Conservation (phyloP, 2,797 vertebrate species). For the Cheirogaleus major region DNA sequence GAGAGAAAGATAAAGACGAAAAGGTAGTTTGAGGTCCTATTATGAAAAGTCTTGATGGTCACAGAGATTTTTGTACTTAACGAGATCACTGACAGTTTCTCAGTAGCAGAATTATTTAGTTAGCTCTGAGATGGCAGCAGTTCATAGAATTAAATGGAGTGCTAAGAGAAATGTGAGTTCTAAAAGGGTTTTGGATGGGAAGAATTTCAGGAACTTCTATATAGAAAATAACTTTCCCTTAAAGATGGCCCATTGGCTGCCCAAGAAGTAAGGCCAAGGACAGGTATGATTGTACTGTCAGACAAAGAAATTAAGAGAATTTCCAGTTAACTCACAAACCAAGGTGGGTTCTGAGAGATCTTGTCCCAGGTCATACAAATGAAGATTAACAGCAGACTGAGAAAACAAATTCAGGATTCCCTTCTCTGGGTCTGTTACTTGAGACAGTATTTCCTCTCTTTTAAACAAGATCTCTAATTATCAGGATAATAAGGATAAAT, state of each 20-base stretch:
- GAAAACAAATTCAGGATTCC: conserved; percentile 57
- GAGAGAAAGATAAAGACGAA: not conserved
- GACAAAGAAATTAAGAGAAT: not conserved
- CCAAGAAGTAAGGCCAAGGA: not conserved
- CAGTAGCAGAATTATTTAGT: not conserved
- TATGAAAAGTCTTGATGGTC: not conserved
- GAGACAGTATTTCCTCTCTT: conserved; percentile 56
- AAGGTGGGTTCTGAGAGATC: not conserved
- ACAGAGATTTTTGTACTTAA: not conserved
- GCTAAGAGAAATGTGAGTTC: not conserved
- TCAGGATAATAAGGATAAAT: conserved; percentile 57
- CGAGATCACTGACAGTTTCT: not conserved
- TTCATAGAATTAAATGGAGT: conserved; percentile 18
- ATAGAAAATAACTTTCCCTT: conserved; percentile 38
- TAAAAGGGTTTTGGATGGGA: not conserved
- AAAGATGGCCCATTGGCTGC: not conserved
- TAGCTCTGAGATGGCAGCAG: not conserved
- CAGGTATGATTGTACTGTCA: not conserved
- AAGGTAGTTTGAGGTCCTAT: not conserved
- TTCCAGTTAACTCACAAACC: not conserved
- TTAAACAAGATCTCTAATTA: conserved; percentile 55
- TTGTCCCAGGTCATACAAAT: conserved; percentile 25
- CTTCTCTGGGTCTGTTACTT: conserved; percentile 42
- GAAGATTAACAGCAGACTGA: conserved; percentile 48
- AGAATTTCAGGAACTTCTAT: conserved; percentile 10